Conservation (phyloP, 1,140 invertebrate genomes). For the Cotesia chilonis region DNA sequence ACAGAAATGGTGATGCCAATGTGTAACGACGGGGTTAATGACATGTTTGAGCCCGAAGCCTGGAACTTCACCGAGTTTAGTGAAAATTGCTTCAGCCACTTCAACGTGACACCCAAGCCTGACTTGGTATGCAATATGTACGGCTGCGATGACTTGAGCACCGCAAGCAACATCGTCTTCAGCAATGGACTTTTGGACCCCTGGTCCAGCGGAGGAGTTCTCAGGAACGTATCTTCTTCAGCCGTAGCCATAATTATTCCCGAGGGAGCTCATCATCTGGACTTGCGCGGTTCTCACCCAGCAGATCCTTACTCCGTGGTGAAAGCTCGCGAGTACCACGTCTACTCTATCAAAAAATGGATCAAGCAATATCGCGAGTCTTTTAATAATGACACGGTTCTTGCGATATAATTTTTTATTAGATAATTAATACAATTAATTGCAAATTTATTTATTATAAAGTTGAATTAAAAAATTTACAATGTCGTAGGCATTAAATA, state of each 20-base stretch:
- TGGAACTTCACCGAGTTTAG: constrained; percentile 80
- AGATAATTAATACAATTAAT: too few relatives aligned
- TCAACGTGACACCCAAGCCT: constrained; percentile 72
- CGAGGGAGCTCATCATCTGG: constrained; percentile 92
- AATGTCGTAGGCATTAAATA: background rate
- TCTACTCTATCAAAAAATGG: constrained; percentile 75
- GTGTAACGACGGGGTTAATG: constrained; percentile 79
- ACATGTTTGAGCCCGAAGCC: constrained; percentile 81
- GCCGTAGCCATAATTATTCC: constrained; percentile 82
- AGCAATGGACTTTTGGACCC: constrained; percentile 93
- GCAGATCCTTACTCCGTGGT: constrained; percentile 78
- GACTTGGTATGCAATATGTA: constrained; percentile 79
- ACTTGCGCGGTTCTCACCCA: constrained; percentile 77
- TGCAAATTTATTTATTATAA: too few relatives aligned
- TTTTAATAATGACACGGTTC: background rate
- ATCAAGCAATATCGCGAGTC: constrained; percentile 59
- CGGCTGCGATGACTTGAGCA: constrained; percentile 78
- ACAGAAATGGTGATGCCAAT: constrained; percentile 97
- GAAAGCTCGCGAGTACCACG: constrained; percentile 74
- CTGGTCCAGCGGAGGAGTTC: constrained; percentile 91
- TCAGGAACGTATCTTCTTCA: constrained; percentile 73
- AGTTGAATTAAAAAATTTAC: too few relatives aligned
- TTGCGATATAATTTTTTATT: too few relatives aligned
- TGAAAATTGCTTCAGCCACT: constrained; percentile 76
- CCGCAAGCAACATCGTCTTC: constrained; percentile 86